Evolutionary conservation across 1,140 invertebrate genomes (phyloP).

Genomic region (Paralvinella palmiformis): DNA sequence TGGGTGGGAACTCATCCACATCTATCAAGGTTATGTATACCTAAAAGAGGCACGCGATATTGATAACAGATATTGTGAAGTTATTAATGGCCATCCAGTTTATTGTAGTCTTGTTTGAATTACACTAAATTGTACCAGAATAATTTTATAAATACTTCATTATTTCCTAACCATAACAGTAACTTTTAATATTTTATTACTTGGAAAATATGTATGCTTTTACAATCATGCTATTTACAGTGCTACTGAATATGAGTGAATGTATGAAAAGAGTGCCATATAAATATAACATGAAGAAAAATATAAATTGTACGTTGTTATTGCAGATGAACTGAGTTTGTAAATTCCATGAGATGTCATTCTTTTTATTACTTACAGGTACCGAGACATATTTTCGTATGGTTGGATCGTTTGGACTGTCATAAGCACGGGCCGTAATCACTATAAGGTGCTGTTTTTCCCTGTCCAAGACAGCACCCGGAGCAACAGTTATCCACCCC

Average conservation of each 20-base stretch:
- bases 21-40: background rate
- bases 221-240: too few relatives aligned
- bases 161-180: too few relatives aligned
- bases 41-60: too few relatives aligned
- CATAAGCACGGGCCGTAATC: constrained; percentile 71
- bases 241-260: background rate
- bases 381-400: constrained; percentile 52
- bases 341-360: background rate
- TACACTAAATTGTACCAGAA: too few relatives aligned
- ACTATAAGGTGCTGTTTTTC: constrained; percentile 65
- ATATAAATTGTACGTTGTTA: background rate
- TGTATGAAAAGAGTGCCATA: background rate
- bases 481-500: constrained; percentile 21
- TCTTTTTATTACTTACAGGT: constrained; percentile 24
- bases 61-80: too few relatives aligned
- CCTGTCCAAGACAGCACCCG: constrained; percentile 16
- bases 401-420: constrained; percentile 60
- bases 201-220: too few relatives aligned
- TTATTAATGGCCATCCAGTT: too few relatives aligned
- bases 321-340: background rate
- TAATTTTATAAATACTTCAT: too few relatives aligned
- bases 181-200: too few relatives aligned
- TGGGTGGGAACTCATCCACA: constrained; percentile 3
- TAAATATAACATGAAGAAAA: background rate
- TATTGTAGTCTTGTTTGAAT: too few relatives aligned